A percentile compares a stretch with the other conserved stretches of the same genome.
Evolutionary conservation across 2,113 vertebrate species (phyloP).

Genomic region (Thalassarche chlororhynchos): DNA sequence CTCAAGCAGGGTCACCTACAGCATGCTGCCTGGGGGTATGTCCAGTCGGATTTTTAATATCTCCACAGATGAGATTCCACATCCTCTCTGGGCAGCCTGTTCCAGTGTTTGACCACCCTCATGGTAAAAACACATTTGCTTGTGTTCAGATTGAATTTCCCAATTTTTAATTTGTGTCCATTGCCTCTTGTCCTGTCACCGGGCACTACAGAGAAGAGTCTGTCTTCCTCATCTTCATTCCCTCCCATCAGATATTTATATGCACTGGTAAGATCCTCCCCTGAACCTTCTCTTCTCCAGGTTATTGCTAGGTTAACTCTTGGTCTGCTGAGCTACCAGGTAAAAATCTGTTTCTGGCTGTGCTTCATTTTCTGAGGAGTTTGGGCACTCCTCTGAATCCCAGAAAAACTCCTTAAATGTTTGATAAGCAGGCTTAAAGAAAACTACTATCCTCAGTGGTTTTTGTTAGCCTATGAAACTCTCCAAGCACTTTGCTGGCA

Average conservation of each 20-base stretch:
- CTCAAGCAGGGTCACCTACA: background rate
- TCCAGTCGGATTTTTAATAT: background rate
- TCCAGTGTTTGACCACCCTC: background rate
- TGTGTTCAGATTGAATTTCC: background rate
- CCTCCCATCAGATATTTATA: background rate
- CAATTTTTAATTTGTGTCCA: background rate
- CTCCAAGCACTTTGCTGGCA: background rate
- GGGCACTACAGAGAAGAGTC: background rate
- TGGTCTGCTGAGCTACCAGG: background rate
- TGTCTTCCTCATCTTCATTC: background rate
- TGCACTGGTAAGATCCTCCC: background rate
- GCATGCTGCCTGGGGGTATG: background rate
- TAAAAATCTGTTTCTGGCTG: background rate
- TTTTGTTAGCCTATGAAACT: background rate
- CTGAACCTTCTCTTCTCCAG: background rate
- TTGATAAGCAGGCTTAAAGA: background rate
- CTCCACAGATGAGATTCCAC: background rate
- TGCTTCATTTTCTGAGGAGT: background rate
- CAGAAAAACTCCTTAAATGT: background rate
- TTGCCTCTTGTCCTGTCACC: background rate
- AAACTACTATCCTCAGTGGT: background rate
- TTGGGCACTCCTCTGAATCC: background rate
- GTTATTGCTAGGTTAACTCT: background rate
- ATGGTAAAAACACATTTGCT: background rate
- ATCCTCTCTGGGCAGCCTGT: background rate